These are phyloP conservation scores for Melanotaenia pygmaea DNA, from an alignment of 2,797 vertebrate species.

Conservation along the genomic window DNA sequence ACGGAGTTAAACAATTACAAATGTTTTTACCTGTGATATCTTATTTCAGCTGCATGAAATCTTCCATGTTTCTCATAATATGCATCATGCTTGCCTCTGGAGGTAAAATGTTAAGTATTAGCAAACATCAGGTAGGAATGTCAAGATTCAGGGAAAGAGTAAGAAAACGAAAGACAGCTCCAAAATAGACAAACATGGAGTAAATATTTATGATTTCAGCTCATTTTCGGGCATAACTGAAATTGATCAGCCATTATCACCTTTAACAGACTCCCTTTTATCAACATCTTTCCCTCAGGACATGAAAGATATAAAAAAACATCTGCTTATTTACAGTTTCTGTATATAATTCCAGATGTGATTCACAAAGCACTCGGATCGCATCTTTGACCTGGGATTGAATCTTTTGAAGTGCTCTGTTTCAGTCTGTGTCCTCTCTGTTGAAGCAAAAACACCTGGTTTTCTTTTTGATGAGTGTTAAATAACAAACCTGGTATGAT, in stretches of 20 bases:
- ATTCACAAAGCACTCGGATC: constrained; percentile 27
- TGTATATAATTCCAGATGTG: constrained; percentile 31
- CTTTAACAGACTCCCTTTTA: neutral
- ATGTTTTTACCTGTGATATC: neutral
- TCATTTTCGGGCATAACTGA: neutral
- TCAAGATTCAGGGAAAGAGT: too few species aligned
- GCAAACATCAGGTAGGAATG: too few species aligned
- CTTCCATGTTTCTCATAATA: neutral
- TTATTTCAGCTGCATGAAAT: neutral
- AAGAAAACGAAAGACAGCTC: too few species aligned
- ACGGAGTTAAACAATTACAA: neutral
- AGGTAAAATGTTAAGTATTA: too few species aligned
- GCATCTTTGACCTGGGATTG: constrained; percentile 44
- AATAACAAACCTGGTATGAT: constrained; percentile 26
- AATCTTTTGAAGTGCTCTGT: constrained; percentile 54
- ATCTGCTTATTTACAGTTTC: constrained; percentile 13
- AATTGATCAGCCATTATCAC: constrained; percentile 5
- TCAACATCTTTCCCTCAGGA: neutral
- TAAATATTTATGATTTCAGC: neutral
- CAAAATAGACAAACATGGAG: neutral
- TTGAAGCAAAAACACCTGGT: neutral
- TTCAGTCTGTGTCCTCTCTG: constrained; percentile 23
- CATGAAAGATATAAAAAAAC: constrained; percentile 30
- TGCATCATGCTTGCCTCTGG: neutral
- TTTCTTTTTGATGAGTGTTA: constrained; percentile 20